Evolutionary conservation across 2,888 invertebrate species (phyloP).

Genomic region (Epistrophe grossulariae): DNA sequence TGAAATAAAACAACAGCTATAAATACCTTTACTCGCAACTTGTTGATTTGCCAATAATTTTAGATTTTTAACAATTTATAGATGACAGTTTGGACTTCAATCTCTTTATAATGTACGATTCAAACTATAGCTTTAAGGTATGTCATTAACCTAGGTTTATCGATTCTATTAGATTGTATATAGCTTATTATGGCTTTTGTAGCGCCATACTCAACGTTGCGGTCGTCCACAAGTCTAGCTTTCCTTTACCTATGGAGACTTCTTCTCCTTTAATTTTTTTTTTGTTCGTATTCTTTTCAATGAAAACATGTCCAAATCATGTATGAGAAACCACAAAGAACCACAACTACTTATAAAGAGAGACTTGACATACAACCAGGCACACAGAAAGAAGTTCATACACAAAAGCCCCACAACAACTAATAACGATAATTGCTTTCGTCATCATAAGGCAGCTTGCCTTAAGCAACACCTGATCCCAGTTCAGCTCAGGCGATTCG

Average conservation of each 20-base stretch:
- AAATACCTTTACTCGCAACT: neutral
- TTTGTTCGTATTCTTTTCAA: conserved; percentile 11
- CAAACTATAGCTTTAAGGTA: neutral
- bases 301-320: conserved; percentile 46
- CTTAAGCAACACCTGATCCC: conserved; percentile 70
- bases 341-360: conserved; percentile 29
- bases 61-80: neutral
- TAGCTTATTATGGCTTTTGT: conserved; percentile 12
- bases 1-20: too few species aligned
- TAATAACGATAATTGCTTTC: conserved; percentile 75
- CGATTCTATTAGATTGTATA: neutral
- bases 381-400: conserved; percentile 27
- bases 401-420: conserved; percentile 65
- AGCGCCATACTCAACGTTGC: conserved; percentile 18
- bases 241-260: neutral
- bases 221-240: conserved; percentile 18
- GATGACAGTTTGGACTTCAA: neutral
- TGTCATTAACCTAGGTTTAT: conserved; percentile 5
- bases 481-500: conserved; percentile 42
- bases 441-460: conserved; percentile 73
- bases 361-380: conserved; percentile 46
- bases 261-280: neutral
- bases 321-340: conserved; percentile 54
- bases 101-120: neutral
- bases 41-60: neutral